Base-by-base conservation (phyloP, 2,888 invertebrate genomes). In the Leptopilina syphax region DNA sequence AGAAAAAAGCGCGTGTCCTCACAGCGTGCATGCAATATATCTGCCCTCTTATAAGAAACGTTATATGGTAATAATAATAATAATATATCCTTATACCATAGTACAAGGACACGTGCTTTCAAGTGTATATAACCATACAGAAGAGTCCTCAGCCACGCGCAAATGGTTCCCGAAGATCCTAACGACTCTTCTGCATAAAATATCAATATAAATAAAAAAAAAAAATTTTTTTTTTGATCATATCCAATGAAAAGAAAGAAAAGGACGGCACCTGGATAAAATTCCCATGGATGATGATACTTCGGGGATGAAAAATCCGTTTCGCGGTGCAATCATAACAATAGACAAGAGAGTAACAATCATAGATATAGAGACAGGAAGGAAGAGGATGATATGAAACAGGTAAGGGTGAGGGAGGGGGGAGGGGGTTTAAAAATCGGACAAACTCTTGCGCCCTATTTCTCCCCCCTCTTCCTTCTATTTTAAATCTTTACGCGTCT, bases 261-360 rank as follows among this genome's bases (percentile, higher is more conserved):
- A 9, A 66, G 13, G 54, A 50, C 10, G 57, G 41, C 86, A 86
- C 85, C 86, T 86, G 86, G 86, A 81, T 70, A 68, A 65, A 73
- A 82, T 86, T 86, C 86, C 86, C 86, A 86, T 78, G 83, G 84
- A 81, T 80, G 78, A 78, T 81, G 78, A 78, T 81, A 54, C 77
- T 65, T 34, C 68, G 80, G 77, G 70, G 13, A 50, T 50, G 50
- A 68, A 79, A 80, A 77, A 79, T 66, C 77, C 65, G 79, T 81
- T 79, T 78, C 80, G 57, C 27, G 24, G 34, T 57, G 50, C 12
- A 50, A 9, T 50, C 24, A 13, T 27, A n/a, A 65, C 65, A 57
- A 63, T 63, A 65, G 60, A 77, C 41, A 5, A 65, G 44, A 41
- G 79, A 80, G 79, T 41, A 79, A 82, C 44, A 50, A 50, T 50